These are phyloP conservation scores for Diadophis punctatus DNA, from an alignment of 2,113 vertebrate genomes.

Conservation along the genomic window DNA sequence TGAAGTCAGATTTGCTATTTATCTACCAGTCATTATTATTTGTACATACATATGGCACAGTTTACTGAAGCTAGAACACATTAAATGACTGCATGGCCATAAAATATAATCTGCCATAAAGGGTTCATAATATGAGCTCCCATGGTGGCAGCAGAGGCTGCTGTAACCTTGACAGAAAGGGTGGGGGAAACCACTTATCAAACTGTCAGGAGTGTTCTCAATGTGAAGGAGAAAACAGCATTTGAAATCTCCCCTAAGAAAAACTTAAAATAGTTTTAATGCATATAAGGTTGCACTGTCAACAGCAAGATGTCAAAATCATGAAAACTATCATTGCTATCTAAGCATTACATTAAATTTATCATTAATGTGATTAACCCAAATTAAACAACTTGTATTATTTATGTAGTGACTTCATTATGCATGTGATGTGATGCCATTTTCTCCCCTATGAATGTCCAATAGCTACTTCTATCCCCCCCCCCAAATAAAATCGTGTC, in stretches of 20 bases:
- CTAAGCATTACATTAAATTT: neutral
- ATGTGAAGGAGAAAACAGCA: constrained; percentile 17
- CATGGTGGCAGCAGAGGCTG: constrained; percentile 8
- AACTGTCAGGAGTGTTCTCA: constrained; percentile 22
- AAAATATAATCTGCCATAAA: constrained; percentile 39
- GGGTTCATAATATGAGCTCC: constrained; percentile 28
- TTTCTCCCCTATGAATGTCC: neutral
- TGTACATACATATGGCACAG: constrained; percentile 9
- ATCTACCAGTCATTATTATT: constrained; percentile 23
- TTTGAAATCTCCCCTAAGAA: constrained; percentile 22
- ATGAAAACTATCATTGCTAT: neutral
- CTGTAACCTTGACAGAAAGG: constrained; percentile 18
- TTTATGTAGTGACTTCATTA: neutral
- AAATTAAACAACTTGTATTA: neutral
- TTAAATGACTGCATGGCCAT: constrained; percentile 7
- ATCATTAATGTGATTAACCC: neutral
- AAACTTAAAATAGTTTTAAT: constrained; percentile 27
- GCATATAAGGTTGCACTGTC: neutral
- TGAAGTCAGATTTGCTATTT: neutral
- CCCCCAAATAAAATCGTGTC: neutral
- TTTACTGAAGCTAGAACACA: neutral
- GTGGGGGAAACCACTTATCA: neutral
- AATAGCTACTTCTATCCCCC: neutral
- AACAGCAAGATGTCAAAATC: neutral
- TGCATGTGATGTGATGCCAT: neutral